Evolutionary conservation across 23 tunicate species (phyloP), one percentile per base, ranked within the genome.

Genomic region (Phallusia fumigata): DNA sequence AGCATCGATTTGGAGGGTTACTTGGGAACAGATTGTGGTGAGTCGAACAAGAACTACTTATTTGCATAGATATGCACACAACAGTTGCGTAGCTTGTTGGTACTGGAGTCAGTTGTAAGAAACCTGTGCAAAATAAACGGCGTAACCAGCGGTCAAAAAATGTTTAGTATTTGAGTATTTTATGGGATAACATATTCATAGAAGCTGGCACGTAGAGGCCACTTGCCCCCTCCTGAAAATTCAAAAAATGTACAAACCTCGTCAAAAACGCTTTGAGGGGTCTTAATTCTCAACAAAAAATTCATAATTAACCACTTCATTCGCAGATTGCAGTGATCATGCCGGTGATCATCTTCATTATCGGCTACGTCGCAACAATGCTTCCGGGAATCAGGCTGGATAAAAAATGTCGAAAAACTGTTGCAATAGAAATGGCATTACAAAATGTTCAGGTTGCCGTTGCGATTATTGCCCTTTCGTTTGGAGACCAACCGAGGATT

Each of bases 21-120:
- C 87, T 73, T 88, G 93, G 93, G 58, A 73, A 65, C 81, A 75
- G 74, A 65, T 31, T n/a, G 84, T 88, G 87, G 93, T 88, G 69
- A 82, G 86, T 0, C 5, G 47, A 5, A 40, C 47, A 40, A 40
- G 10, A 40, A 40, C 10, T 5, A 40, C 5, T 40, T n/a, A 40
- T 40, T 40, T 10, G 10, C 10, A 40, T 3, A 10, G 10, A 40
- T 10, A 40, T 10, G 47, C 10, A 40, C 5, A 40, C 47, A 40
- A 40, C 5, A 5, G 47, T 40, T 40, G 47, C 5, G 10, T 5
- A 40, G 10, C 8, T 40, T 40, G 5, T 40, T 40, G 8, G 47
- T 10, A 40, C 10, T 40, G 47, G 5, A 3, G 47, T 40, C 10
- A 10, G 5, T 40, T 40, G 47, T 5, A 3, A 40, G 10, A 40